These are phyloP conservation scores for Cybosia mesomella DNA, from an alignment of 2,888 invertebrate species.

Conservation along the genomic window DNA sequence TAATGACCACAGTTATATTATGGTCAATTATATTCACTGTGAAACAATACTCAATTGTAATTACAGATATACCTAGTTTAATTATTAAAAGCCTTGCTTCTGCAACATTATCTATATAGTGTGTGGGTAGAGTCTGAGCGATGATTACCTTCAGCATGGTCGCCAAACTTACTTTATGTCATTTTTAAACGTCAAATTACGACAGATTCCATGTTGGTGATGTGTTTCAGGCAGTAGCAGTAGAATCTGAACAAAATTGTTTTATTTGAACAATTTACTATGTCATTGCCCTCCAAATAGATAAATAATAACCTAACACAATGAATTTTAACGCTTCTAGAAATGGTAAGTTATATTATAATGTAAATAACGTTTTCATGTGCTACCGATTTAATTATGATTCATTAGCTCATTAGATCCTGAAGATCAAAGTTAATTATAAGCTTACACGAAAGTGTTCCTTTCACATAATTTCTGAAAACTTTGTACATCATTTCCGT, in stretches of 20 bases:
- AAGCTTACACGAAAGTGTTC: neutral
- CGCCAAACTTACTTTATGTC: constrained; percentile 6
- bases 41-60: no score
- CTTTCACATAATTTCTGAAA: neutral
- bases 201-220: constrained; percentile 69
- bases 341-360: constrained; percentile 68
- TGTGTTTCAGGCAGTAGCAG: constrained; percentile 72
- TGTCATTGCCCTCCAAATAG: constrained; percentile 60
- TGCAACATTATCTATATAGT: no score
- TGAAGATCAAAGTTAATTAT: neutral
- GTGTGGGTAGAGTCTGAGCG: neutral
- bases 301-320: constrained; percentile 41
- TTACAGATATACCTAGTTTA: no score
- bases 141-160: neutral
- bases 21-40: no score
- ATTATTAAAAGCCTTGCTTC: no score
- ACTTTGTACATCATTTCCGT: neutral
- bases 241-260: constrained; percentile 60
- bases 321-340: constrained; percentile 85
- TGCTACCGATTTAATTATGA: constrained; percentile 24
- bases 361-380: constrained; percentile 21
- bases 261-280: constrained; percentile 63
- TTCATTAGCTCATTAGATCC: neutral
- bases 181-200: constrained; percentile 43
- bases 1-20: no score